Base-by-base conservation (phyloP, 2,888 invertebrate genomes). In the Apoda limacodes region DNA sequence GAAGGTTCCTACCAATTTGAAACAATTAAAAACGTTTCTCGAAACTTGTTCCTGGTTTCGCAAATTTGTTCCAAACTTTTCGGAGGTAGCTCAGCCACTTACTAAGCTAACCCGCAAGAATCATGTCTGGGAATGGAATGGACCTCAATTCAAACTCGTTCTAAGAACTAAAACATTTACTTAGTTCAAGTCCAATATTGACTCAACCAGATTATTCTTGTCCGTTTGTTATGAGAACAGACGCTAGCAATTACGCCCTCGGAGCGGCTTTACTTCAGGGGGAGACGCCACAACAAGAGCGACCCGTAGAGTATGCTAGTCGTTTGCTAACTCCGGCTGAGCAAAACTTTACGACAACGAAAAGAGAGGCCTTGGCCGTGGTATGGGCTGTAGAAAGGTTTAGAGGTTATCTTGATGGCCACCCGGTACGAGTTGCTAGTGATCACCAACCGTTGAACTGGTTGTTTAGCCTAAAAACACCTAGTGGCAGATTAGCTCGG, bases 401-500 rank as follows among this genome's bases (percentile, higher is more conserved):
- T 22, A 23, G 48, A 2, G 41, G 61, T 42, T 37, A 46, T 62
- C 34, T 49, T 57, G 31, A 65, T 48, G 26, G 46, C 56, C 22
- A 68, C 57, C 67, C 48, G 45, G 14, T 42, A 53, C 39, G 39
- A 1, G 44, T 76, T 1, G 35, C 45, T 2, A 65, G 58, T 1
- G 74, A 76, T 39, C 76, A 74, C 38, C 61, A 63, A 39, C 63
- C 75, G 0, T 45, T 82, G 5, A 50, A 49, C 28, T 76, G 70
- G 66, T 37, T 82, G 4, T 39, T 65, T 36, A 42, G 47, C 1
- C 20, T 71, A 2, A 68, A 70, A 37, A 50, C 69, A n/a, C 59
- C 63, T 0, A 48, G 55, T 9, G 67, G 67, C 13, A 36, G 72
- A 23, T 39, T 81, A 2, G 62, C 63, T 1, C 35, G 74, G 23